phyloP scores from a whole-genome alignment of 1,140 invertebrate species.

The Cotesia chilonis region DNA sequence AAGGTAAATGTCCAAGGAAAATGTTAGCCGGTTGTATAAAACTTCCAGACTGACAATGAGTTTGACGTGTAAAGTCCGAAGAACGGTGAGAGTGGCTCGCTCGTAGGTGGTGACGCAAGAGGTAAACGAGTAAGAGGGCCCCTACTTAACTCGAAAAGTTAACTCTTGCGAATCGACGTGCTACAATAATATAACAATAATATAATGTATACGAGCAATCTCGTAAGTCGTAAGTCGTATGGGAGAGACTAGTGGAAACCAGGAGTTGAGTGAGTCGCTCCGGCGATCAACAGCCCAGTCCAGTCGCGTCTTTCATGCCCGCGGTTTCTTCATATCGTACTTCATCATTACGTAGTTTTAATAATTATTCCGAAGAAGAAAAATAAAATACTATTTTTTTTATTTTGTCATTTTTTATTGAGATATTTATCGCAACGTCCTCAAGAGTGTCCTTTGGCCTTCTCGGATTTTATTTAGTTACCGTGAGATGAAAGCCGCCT shows the following conservation, averaged over 20 bases:
- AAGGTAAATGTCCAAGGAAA: not conserved
- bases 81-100: slow-evolving; percentile 21
- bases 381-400: no score
- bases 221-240: not conserved
- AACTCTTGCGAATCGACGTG: slow-evolving; percentile 23
- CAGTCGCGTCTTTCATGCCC: slow-evolving; percentile 5
- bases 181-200: not conserved
- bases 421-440: not conserved
- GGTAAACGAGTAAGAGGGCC: slow-evolving; percentile 14
- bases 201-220: not conserved
- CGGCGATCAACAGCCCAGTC: slow-evolving; percentile 9
- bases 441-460: slow-evolving; percentile 14
- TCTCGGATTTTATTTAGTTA: not conserved
- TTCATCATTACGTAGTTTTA: not conserved
- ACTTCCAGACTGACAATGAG: no score
- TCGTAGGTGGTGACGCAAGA: slow-evolving; percentile 17
- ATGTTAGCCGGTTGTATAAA: not conserved
- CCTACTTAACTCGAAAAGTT: slow-evolving; percentile 2
- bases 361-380: no score
- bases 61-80: no score
- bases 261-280: not conserved
- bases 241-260: not conserved
- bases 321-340: not conserved
- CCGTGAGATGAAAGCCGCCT: slow-evolving; percentile 15
- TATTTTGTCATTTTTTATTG: not conserved